Evolutionary conservation across 1,140 invertebrate species (phyloP).

Genomic region (Drosophila nigromelanica): DNA sequence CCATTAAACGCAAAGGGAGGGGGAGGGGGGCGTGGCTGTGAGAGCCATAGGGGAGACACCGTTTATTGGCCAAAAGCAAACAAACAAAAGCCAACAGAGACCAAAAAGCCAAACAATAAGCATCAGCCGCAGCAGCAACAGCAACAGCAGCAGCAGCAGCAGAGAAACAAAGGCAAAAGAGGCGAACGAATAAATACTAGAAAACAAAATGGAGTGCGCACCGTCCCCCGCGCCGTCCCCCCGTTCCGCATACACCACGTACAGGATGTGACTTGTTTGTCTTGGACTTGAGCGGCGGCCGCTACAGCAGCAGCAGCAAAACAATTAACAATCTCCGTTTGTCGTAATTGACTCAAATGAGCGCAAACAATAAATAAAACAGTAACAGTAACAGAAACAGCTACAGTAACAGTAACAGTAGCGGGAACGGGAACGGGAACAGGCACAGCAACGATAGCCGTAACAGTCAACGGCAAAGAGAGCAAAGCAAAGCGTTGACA

Average conservation of each 20-base stretch:
- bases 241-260: background rate
- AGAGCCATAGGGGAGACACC: constrained; percentile 19
- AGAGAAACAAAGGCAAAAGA: constrained; percentile 52
- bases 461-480: constrained; percentile 16
- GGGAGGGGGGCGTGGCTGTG: no score
- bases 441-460: constrained; percentile 1
- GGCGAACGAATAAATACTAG: constrained; percentile 62
- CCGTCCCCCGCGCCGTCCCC: background rate
- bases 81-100: constrained; percentile 63
- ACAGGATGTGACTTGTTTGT: constrained; percentile 67
- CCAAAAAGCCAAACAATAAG: constrained; percentile 68
- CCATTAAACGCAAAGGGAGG: constrained; percentile 56
- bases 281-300: constrained; percentile 58
- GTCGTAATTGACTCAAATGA: constrained; percentile 78
- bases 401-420: constrained; percentile 38
- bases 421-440: constrained; percentile 1
- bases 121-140: constrained; percentile 25
- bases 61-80: constrained; percentile 79
- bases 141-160: constrained; percentile 14
- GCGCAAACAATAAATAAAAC: constrained; percentile 80
- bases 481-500: constrained; percentile 57
- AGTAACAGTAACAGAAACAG: constrained; percentile 55
- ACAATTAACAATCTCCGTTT: constrained; percentile 80
- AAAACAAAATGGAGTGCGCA: constrained; percentile 50
- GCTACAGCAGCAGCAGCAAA: constrained; percentile 46